Evolutionary conservation across 2,888 invertebrate species (phyloP), one percentile per base, ranked within the genome.

Genomic region (Agrilus mali): DNA sequence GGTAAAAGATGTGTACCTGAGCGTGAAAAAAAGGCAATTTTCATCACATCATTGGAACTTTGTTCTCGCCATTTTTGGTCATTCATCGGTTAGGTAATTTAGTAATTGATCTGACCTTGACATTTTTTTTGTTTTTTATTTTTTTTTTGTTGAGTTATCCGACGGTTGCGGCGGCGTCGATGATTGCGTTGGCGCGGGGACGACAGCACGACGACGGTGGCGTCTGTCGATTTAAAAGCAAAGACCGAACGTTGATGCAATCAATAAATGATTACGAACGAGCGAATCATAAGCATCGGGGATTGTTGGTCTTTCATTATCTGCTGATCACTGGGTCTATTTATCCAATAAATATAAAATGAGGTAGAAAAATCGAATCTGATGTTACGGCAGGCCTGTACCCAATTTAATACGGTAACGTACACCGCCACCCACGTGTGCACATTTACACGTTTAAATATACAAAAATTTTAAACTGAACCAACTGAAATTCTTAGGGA

Each of bases 91-190:
- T 64, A 63, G 63, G 63, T 61, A 58, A 63, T 58, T 63, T 64
- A 64, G 63, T 62, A 64, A 63, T 62, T 63, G 64, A 59, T 58
- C 57, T 55, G 63, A 64, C 64, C 64, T 64, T 64, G 64, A 64
- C 63, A 64, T 63, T 64, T 64, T n/a, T 64, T 64, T 60, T 60
- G 53, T 10, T 10, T 27, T 10, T 10, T 27, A 2, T 27, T 22
- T 6, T 27, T 27, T 27, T 27, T 27, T 27, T 27, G 20, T 4
- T 8, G 8, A 27, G 10, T 10, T 10, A 10, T 10, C 10, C 8
- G 27, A 27, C 27, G 10, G 45, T 46, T 42, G 46, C 48, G 42
- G 46, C 48, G 42, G 39, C 34, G 31, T 32, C 40, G 22, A 45
- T 44, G 45, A n/a, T n/a, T n/a, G 39, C 50, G 45, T 46, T 50